Evolutionary conservation across 2,113 vertebrate species (phyloP).

Genomic region (Podarcis muralis): DNA sequence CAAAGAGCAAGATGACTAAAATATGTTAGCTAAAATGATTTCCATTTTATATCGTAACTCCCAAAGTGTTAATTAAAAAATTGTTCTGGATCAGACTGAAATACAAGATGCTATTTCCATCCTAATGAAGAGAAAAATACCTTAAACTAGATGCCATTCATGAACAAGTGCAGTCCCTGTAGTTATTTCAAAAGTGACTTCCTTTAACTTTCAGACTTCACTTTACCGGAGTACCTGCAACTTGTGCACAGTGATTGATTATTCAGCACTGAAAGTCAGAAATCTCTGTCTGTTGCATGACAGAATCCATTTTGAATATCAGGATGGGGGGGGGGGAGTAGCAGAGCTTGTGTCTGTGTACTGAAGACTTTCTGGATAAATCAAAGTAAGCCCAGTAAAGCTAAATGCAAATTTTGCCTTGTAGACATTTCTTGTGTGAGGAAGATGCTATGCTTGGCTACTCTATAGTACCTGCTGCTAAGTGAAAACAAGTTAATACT

Average conservation of each 20-base stretch:
- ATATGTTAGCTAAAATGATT: not conserved
- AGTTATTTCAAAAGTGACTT: constrained; percentile 4
- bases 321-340: not conserved
- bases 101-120: not conserved
- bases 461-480: not conserved
- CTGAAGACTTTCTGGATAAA: constrained; percentile 17
- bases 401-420: not conserved
- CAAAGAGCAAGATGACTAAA: constrained; percentile 10
- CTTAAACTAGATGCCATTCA: not conserved
- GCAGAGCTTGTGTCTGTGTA: not conserved
- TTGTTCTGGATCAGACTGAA: constrained; percentile 1
- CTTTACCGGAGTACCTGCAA: constrained; percentile 9
- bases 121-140: constrained; percentile 1
- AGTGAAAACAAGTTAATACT: constrained; percentile 28
- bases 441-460: not conserved
- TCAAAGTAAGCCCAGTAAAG: constrained; percentile 22
- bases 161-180: not conserved
- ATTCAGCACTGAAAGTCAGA: constrained; percentile 4
- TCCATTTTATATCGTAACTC: constrained; percentile 6
- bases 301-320: constrained; percentile 30
- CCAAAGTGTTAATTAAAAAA: not conserved
- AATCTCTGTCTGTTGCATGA: constrained; percentile 25
- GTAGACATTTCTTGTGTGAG: constrained; percentile 34
- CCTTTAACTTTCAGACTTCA: constrained; percentile 7
- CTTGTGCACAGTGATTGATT: not conserved